A percentile compares a stretch with the other conserved stretches of the same genome.
These are phyloP conservation scores for Stramonita haemastoma DNA, from an alignment of 2,888 invertebrate genomes.

Conservation along the genomic window DNA sequence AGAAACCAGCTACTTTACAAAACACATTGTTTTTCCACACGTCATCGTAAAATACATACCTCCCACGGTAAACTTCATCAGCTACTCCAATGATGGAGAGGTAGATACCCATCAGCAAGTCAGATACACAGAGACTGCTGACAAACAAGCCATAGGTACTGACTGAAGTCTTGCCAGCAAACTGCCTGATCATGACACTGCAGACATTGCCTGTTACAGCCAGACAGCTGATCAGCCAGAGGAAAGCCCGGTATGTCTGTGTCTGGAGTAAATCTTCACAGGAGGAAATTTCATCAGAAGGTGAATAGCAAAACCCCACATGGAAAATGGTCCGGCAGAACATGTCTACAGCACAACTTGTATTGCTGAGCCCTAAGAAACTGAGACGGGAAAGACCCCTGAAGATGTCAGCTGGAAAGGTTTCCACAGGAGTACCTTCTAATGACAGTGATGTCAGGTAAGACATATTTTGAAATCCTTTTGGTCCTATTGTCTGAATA, in stretches of 20 bases:
- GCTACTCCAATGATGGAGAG: no score
- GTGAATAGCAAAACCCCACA: not conserved
- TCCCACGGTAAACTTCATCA: no score
- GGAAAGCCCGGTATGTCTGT: not conserved
- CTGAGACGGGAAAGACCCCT: not conserved
- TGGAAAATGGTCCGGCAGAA: not conserved
- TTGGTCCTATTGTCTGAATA: not conserved
- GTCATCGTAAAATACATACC: no score
- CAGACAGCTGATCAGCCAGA: not conserved
- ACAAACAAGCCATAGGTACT: not conserved
- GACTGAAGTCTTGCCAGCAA: no score
- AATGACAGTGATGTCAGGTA: not conserved
- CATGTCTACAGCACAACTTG: not conserved
- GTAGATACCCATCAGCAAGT: not conserved
- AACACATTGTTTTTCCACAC: no score
- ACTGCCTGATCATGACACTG: no score
- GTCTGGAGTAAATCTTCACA: not conserved
- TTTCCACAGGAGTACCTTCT: not conserved
- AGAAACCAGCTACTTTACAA: not conserved
- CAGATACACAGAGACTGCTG: not conserved
- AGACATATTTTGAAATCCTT: not conserved
- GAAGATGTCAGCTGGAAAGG: not conserved
- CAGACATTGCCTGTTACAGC: no score
- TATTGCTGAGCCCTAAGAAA: not conserved
- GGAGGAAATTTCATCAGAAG: not conserved